Evolutionary conservation across 1,140 invertebrate genomes (phyloP).

Genomic region (Bombus pascuorum): DNA sequence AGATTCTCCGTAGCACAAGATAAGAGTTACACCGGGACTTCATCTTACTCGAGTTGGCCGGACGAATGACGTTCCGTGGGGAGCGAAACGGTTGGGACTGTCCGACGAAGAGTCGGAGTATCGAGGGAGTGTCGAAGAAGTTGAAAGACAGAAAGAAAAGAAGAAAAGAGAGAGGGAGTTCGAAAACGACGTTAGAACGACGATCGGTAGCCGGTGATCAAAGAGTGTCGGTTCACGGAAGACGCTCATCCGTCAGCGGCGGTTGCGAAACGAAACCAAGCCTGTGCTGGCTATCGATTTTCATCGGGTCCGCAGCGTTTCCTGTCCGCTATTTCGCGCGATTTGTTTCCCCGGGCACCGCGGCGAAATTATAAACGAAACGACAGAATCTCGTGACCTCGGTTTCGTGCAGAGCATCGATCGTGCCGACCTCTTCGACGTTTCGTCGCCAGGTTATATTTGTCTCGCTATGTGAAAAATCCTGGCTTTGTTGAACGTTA

Average conservation of each 20-base stretch:
- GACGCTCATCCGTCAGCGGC: conserved; percentile 44
- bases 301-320: conserved; percentile 27
- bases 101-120: neutral
- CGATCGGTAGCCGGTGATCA: conserved; percentile 33
- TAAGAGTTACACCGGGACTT: neutral
- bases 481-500: neutral
- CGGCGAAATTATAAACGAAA: conserved; percentile 66
- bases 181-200: conserved; percentile 19
- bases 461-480: neutral
- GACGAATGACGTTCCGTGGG: neutral
- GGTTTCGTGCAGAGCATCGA: conserved; percentile 61
- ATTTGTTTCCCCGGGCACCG: conserved; percentile 60
- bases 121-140: neutral
- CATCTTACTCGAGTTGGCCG: neutral
- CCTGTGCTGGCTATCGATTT: conserved; percentile 22
- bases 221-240: conserved; percentile 45
- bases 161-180: neutral
- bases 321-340: conserved; percentile 50
- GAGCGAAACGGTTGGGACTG: neutral
- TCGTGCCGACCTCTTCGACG: conserved; percentile 33
- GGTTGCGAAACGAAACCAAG: neutral
- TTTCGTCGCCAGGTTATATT: neutral
- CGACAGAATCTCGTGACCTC: conserved; percentile 67
- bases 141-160: neutral
- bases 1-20: neutral